Evolutionary conservation across 2,797 vertebrate species (phyloP).

Genomic region (Iguana delicatissima): DNA sequence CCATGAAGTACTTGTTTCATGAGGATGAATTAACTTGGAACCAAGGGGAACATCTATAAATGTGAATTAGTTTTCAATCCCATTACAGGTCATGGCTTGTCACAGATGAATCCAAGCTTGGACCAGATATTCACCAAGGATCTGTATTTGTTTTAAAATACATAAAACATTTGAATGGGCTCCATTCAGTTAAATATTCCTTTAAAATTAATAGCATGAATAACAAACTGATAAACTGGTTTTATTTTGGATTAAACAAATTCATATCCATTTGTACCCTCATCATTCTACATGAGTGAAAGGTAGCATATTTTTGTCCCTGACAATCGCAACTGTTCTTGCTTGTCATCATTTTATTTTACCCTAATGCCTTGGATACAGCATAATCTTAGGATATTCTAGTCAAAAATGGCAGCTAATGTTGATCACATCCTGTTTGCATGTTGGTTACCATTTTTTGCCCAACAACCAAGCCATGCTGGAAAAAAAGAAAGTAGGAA

Average conservation of each 20-base stretch:
- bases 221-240: not conserved
- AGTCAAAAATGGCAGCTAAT: not conserved
- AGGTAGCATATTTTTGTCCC: not conserved
- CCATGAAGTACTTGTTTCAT: not conserved
- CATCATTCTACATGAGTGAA: not conserved
- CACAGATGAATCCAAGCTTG: not conserved
- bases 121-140: no score
- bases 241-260: not conserved
- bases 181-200: not conserved
- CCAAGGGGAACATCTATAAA: not conserved
- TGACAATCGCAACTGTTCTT: not conserved
- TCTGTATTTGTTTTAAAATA: not conserved
- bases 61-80: not conserved
- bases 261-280: not conserved
- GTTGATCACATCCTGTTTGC: no score
- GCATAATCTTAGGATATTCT: not conserved
- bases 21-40: not conserved
- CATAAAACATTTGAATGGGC: not conserved
- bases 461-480: not conserved
- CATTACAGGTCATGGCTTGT: not conserved
- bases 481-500: not conserved
- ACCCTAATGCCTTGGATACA: no score
- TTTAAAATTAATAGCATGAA: not conserved
- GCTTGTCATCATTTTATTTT: not conserved
- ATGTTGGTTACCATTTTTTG: not conserved